Percentiles rank a stretch among this genome's conserved stretches.
Conservation (phyloP, 1,140 invertebrate genomes). For the Pseudachorutes palmiensis region DNA sequence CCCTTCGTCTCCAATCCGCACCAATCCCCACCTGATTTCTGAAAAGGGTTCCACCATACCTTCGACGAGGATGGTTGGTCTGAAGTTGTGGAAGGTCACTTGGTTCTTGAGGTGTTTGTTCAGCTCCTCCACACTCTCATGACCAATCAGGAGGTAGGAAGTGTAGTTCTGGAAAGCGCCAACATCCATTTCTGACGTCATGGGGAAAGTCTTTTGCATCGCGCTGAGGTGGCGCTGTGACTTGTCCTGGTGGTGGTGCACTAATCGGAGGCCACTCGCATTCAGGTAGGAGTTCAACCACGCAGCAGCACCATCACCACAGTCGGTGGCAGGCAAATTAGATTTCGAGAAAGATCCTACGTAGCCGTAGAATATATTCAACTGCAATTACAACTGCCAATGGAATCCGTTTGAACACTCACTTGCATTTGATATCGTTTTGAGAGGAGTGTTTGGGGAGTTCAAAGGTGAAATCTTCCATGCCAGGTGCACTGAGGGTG, state of each 20-base stretch:
- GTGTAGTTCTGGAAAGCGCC: constrained; percentile 41
- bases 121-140: constrained; percentile 41
- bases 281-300: constrained; percentile 41
- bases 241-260: constrained; percentile 38
- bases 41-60: constrained; percentile 31
- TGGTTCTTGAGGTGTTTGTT: constrained; percentile 39
- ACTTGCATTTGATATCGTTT: constrained; percentile 9
- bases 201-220: constrained; percentile 20
- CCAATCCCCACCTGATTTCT: constrained; percentile 39
- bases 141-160: constrained; percentile 40
- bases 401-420: constrained; percentile 6
- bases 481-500: constrained; percentile 28
- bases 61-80: constrained; percentile 39
- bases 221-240: constrained; percentile 37
- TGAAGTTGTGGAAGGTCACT: constrained; percentile 39
- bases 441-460: constrained; percentile 11
- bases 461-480: constrained; percentile 24
- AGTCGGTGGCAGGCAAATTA: constrained; percentile 39
- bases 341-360: constrained; percentile 22
- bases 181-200: constrained; percentile 18
- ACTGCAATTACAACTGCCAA: too few relatives aligned
- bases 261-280: constrained; percentile 35
- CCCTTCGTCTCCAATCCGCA: constrained; percentile 38
- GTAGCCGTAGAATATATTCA: background rate
- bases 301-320: constrained; percentile 40